These are phyloP conservation scores for Halcyon chelicuti DNA, from an alignment of 2,797 vertebrate species.

Conservation along the genomic window DNA sequence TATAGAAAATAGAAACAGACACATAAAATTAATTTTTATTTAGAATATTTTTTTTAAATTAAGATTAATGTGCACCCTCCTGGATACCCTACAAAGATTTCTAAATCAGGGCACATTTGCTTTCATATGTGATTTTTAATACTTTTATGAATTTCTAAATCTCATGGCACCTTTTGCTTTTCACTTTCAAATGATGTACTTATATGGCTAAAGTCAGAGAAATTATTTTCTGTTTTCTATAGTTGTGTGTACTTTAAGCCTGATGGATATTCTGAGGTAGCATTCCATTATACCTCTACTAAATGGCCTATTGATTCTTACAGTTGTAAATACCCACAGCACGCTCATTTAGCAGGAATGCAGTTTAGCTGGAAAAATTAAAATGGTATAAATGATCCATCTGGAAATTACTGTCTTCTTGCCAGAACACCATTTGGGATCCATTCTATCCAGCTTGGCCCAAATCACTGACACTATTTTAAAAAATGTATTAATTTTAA, in stretches of 20 bases:
- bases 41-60: background rate
- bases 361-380: conserved; percentile 29
- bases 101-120: background rate
- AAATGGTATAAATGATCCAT: conserved; percentile 36
- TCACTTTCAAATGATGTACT: background rate
- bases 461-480: conserved; percentile 21
- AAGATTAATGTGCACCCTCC: background rate
- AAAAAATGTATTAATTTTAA: conserved; percentile 34
- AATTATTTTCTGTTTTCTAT: background rate
- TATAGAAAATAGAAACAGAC: background rate
- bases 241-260: background rate
- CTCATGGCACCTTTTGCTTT: background rate
- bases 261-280: background rate
- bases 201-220: background rate
- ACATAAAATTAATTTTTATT: background rate
- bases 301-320: conserved; percentile 22
- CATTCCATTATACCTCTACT: background rate
- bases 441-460: background rate
- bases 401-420: conserved; percentile 14
- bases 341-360: background rate
- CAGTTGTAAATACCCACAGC: background rate
- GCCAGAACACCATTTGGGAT: conserved; percentile 53
- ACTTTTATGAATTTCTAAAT: background rate
- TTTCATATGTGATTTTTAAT: background rate
- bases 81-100: background rate